Base-by-base conservation (phyloP, 2,797 vertebrate species). In the Zalophus californianus region DNA sequence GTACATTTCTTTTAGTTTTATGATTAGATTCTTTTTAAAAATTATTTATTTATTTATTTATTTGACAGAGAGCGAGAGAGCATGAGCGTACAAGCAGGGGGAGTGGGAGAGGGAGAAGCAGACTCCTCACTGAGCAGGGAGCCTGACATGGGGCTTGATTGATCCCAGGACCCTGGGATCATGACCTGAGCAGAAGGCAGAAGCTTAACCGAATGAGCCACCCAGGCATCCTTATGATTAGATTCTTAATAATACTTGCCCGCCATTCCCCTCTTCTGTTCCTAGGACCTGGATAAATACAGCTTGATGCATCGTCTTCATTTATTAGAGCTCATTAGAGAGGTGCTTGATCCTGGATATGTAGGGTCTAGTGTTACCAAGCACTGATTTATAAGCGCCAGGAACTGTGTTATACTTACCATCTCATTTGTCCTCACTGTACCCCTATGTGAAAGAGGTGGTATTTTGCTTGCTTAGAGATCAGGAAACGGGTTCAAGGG, bases 1-100 rank as follows among this genome's bases (percentile, higher is more conserved):
- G 2, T 85, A 41, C 16, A 38, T 88, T 91, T 79, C 54, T 29
- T 90, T 96, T 87, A 82, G 41, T 88, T 86, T 95, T 91, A 66
- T 93, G 54, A 64, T 25, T 91, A 86, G 79, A 85, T 84, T 68
- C 4, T 68, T 35, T 68, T 66, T 27, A 9, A 58, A 58, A 23
- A 58, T 23, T 11, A 23, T 38, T 38, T 38, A 38, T 52, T 50
- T 52, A 52, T 50, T 60, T 25, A 20, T 56, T 56, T 60, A 66
- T 66, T 15, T 64, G 29, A 66, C 32, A 16, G 62, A n/a, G 62
- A 66, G 32, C 27, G 7, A 54, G 52, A 54, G 15, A 54, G 52
- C 14, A 15, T 15, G 52, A 50, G 52, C 52, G 52, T 1, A n/a
- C 15, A n/a, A 66, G 32, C 64, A 20, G 64, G 32, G 62, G 62